Conservation (phyloP, 2,113 vertebrate species). For the Psammodynastes pulverulentus region DNA sequence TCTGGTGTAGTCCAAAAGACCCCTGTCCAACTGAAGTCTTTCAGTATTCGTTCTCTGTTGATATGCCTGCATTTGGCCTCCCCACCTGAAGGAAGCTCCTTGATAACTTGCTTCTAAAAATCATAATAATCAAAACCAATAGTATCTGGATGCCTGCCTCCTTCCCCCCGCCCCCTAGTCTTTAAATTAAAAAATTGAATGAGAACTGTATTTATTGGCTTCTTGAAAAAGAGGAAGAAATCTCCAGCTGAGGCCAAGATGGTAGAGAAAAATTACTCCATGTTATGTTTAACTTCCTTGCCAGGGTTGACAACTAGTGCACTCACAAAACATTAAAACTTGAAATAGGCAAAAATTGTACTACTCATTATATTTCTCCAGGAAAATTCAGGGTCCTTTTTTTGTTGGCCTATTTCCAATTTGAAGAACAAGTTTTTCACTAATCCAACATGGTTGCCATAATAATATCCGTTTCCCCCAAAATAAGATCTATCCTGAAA, state of each 20-base stretch:
- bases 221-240: background rate
- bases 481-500: too few relatives aligned
- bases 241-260: background rate
- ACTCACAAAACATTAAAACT: background rate
- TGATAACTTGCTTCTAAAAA: too few relatives aligned
- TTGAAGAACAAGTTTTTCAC: background rate
- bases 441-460: background rate
- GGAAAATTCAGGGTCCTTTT: background rate
- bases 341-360: background rate
- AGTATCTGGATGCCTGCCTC: too few relatives aligned
- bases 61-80: too few relatives aligned
- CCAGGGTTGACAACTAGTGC: too few relatives aligned
- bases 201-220: background rate
- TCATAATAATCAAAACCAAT: too few relatives aligned
- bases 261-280: background rate
- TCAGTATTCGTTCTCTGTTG: too few relatives aligned
- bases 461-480: background rate
- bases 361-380: background rate
- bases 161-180: too few relatives aligned
- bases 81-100: too few relatives aligned
- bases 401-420: background rate
- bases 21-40: too few relatives aligned
- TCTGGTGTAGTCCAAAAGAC: too few relatives aligned
- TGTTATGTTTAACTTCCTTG: background rate
- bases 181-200: background rate